phyloP scores from a whole-genome alignment of 2,797 vertebrate genomes.

The Scolopax bukidnonensis region DNA sequence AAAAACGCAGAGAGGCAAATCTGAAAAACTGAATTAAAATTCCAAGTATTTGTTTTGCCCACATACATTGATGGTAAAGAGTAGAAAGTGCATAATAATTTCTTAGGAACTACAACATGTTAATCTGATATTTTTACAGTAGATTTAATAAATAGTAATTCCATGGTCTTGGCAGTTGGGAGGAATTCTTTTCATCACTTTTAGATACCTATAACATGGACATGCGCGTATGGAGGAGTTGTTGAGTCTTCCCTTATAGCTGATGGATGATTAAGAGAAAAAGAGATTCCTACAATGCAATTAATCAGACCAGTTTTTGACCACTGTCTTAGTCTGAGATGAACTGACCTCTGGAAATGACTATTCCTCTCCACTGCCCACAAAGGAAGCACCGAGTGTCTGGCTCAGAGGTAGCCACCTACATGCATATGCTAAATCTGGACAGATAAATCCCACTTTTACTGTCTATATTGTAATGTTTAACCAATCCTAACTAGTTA shows the following conservation, averaged over 20 bases:
- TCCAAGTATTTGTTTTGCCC: not conserved
- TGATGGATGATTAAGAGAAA: not conserved
- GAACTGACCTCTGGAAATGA: not conserved
- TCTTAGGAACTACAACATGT: not conserved
- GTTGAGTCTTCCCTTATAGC: not conserved
- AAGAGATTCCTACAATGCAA: not conserved
- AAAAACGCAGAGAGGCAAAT: not conserved
- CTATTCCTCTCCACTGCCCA: not conserved
- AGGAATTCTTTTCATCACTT: not conserved
- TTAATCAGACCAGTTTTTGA: not conserved
- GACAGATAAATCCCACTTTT: not conserved
- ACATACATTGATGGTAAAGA: not conserved
- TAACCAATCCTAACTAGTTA: not conserved
- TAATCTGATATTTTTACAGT: not conserved
- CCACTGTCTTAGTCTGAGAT: not conserved
- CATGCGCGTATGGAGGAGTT: not conserved
- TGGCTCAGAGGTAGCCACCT: not conserved
- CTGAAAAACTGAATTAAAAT: not conserved
- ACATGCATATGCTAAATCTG: not conserved
- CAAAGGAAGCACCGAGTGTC: not conserved
- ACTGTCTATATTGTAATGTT: not conserved
- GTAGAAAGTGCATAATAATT: not conserved
- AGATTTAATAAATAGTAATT: not conserved
- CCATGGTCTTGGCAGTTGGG: not conserved
- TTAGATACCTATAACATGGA: not conserved